phyloP scores from a whole-genome alignment of 2,113 vertebrate species.

The Poeciliopsis occidentalis region DNA sequence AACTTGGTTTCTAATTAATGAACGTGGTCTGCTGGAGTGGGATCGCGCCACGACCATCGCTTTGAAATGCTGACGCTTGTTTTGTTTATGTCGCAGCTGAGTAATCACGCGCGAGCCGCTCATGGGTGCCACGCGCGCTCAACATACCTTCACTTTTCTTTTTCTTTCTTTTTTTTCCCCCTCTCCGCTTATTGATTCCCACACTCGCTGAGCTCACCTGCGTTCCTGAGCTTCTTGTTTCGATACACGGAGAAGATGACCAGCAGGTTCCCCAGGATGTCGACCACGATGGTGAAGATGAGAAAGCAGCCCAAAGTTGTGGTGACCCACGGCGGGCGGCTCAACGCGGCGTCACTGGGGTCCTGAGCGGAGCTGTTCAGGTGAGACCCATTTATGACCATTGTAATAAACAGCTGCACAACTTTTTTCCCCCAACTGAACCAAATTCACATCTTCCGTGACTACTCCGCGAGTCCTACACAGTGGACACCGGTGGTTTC shows the following conservation, averaged over 20 bases:
- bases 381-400: constrained; percentile 83
- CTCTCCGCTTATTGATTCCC: background rate
- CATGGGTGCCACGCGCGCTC: background rate
- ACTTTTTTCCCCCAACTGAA: constrained; percentile 58
- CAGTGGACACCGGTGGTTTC: constrained; percentile 31
- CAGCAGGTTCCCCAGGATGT: constrained; percentile 92
- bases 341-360: constrained; percentile 65
- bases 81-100: constrained; percentile 10
- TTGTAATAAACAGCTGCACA: constrained; percentile 66
- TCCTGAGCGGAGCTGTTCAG: constrained; percentile 82
- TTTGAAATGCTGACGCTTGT: constrained; percentile 19
- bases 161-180: no score
- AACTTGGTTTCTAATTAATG: background rate
- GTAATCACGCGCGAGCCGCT: constrained; percentile 10
- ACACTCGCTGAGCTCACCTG: constrained; percentile 74
- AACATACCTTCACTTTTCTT: background rate
- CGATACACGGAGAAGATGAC: constrained; percentile 93
- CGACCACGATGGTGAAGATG: constrained; percentile 93
- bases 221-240: constrained; percentile 94
- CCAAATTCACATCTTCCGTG: constrained; percentile 42
- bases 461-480: constrained; percentile 13
- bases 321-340: constrained; percentile 87
- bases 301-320: constrained; percentile 87
- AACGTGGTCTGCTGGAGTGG: background rate
- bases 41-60: background rate